phyloP scores from a whole-genome alignment of 2,888 invertebrate species.

The Acronicta alni region DNA sequence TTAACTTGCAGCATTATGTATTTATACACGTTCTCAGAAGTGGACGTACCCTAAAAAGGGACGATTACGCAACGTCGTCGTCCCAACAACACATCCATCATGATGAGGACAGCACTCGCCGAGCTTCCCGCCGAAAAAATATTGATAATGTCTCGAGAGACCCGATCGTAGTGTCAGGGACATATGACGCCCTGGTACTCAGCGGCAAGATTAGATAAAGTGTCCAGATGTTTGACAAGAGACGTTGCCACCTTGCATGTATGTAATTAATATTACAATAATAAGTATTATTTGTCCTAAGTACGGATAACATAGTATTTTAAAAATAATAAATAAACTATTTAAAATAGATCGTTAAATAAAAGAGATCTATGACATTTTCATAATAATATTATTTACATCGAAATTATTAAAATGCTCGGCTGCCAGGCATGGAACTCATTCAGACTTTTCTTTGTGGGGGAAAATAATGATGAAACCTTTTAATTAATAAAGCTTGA shows the following conservation, averaged over 20 bases:
- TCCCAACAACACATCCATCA: constrained; percentile 53
- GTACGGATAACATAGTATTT: too few species aligned
- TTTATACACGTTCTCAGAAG: not conserved
- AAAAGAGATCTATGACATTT: too few species aligned
- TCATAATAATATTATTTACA: too few species aligned
- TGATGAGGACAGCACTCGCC: constrained; percentile 38
- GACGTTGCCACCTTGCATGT: not conserved
- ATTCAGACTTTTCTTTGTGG: too few species aligned
- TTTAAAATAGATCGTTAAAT: too few species aligned
- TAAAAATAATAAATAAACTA: too few species aligned
- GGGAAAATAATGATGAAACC: too few species aligned
- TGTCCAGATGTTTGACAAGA: constrained; percentile 12
- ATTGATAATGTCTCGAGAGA: constrained; percentile 51
- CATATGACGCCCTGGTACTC: constrained; percentile 47
- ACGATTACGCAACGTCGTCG: constrained; percentile 29
- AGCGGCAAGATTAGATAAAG: constrained; percentile 43
- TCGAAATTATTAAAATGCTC: too few species aligned
- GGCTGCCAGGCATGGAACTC: too few species aligned
- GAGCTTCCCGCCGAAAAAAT: constrained; percentile 48
- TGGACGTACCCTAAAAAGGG: constrained; percentile 20
- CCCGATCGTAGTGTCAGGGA: constrained; percentile 50
- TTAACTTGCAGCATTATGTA: not conserved
- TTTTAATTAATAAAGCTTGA: too few species aligned
- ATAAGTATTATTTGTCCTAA: too few species aligned
- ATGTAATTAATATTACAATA: too few species aligned